Base-by-base conservation (phyloP, 2,113 vertebrate species). In the Amphilophus citrinellus region DNA sequence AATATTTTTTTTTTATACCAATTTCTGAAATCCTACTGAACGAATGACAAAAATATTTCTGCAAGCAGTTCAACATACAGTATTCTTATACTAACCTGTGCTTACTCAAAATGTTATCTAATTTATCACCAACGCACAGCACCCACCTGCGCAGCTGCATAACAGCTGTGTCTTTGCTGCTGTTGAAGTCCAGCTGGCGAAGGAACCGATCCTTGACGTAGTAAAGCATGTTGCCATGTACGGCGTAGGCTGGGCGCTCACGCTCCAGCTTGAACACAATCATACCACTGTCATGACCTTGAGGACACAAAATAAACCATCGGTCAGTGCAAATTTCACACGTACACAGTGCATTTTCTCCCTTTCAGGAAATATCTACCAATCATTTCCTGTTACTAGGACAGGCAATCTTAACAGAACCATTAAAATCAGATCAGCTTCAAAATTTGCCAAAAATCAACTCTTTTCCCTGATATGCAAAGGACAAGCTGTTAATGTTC, bases 251-350 rank as follows among this genome's bases (percentile, higher is more conserved):
- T 0, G 98, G 98, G 0, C 98, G 95, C 92, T 99, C 98, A 0
- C 98, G 93, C 89, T 99, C 98, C 95, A 99, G 94, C 84, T 99
- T 99, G 93, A 99, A 99, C 13, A 99, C 98, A 5, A 99, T 96
- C 98, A 99, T 99, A 3, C 98, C 98, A 0, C 98, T 98, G 8
- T 99, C 98, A 0, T 99, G 98, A 30, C 98, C 98, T 99, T 20
- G 4, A 71, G 18, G 58, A 83, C 2, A 68, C 9, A 71, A n/a
- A 42, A n/a, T 18, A 63, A 8, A 62, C 2, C 0, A 3, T n/a
- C 18, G 0, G 6, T 75, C 1, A 84, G 24, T 14, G 0, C 3
- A 47, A 82, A 24, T 78, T 8, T n/a, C 30, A 71, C 5, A 27
- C 1, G 0, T 50, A 7, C 24, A 71, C 66, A 71, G 24, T 50